phyloP scores from a whole-genome alignment of 2,888 invertebrate species.

The Caenorhabditis drosophilae region DNA sequence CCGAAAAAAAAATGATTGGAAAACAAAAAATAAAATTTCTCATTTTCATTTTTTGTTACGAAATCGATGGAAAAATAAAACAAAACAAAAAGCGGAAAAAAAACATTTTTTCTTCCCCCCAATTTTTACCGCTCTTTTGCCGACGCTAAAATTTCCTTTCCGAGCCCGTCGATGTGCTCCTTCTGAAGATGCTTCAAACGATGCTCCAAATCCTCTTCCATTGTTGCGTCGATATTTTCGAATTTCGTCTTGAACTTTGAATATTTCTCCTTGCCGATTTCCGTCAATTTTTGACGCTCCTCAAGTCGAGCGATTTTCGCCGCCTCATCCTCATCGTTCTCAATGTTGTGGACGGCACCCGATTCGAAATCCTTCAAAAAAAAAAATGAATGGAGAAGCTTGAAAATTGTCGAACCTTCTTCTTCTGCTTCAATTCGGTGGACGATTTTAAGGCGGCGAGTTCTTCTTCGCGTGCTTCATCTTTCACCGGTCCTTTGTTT shows the following conservation, averaged over 20 bases:
- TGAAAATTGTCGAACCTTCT: too few species aligned
- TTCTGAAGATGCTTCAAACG: slow-evolving; percentile 50
- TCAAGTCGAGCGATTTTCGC: slow-evolving; percentile 46
- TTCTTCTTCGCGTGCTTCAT: slow-evolving; percentile 61
- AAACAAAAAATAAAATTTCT: too few species aligned
- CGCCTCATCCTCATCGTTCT: slow-evolving; percentile 48
- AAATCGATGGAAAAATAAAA: background rate
- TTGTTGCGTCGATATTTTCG: slow-evolving; percentile 61
- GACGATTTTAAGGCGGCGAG: slow-evolving; percentile 57
- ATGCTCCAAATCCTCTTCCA: slow-evolving; percentile 61
- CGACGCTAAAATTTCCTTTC: slow-evolving; percentile 57
- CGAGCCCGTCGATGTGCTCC: slow-evolving; percentile 48
- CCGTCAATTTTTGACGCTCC: slow-evolving; percentile 53
- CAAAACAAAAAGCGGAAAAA: too few species aligned
- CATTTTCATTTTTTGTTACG: background rate
- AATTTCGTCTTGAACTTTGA: slow-evolving; percentile 66
- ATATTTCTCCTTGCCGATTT: slow-evolving; percentile 60
- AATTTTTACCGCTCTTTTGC: slow-evolving; percentile 60
- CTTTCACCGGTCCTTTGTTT: slow-evolving; percentile 51
- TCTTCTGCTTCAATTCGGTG: slow-evolving; percentile 58
- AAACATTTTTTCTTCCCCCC: slow-evolving; percentile 7
- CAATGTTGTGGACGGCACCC: slow-evolving; percentile 45
- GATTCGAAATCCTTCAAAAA: slow-evolving; percentile 57
- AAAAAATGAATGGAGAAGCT: too few species aligned
- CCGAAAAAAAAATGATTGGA: background rate